Evolutionary conservation across 1,140 invertebrate genomes (phyloP).

Genomic region (Thereuonema tuberculata): DNA sequence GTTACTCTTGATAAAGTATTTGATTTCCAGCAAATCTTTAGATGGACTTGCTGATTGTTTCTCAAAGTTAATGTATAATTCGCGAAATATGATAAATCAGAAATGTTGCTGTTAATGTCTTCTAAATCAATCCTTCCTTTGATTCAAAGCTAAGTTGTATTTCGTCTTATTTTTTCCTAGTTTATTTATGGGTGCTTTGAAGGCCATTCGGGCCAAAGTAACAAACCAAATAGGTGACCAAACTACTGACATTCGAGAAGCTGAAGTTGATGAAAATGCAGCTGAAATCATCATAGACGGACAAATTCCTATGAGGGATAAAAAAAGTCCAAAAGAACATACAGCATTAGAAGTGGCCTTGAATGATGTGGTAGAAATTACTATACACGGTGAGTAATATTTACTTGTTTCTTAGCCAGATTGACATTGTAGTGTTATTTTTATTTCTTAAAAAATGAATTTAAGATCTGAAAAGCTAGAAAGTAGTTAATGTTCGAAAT

Average conservation of each 20-base stretch:
- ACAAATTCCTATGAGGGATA: conserved; percentile 53
- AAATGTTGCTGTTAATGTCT: no score
- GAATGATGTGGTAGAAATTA: conserved; percentile 79
- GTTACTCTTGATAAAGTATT: no score
- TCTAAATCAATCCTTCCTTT: no score
- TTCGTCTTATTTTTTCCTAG: neutral
- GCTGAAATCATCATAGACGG: conserved; percentile 54
- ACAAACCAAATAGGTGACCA: conserved; percentile 86
- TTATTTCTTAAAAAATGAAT: neutral
- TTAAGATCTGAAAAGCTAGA: no score
- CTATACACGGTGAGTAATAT: conserved; percentile 57
- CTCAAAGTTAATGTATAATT: no score
- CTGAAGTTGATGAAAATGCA: conserved; percentile 43
- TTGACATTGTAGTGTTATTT: neutral
- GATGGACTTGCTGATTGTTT: no score
- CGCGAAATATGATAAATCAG: no score
- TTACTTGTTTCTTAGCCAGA: neutral
- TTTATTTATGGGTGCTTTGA: conserved; percentile 16
- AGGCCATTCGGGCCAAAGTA: conserved; percentile 63
- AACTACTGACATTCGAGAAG: conserved; percentile 37
- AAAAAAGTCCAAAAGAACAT: conserved; percentile 61
- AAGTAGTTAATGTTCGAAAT: no score
- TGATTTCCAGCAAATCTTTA: no score
- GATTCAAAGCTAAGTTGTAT: no score
- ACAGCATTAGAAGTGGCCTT: conserved; percentile 65